Percentiles rank a stretch among this genome's conserved stretches.
Conservation (phyloP, 2,888 invertebrate species). For the Sarcophaga subvicina region DNA sequence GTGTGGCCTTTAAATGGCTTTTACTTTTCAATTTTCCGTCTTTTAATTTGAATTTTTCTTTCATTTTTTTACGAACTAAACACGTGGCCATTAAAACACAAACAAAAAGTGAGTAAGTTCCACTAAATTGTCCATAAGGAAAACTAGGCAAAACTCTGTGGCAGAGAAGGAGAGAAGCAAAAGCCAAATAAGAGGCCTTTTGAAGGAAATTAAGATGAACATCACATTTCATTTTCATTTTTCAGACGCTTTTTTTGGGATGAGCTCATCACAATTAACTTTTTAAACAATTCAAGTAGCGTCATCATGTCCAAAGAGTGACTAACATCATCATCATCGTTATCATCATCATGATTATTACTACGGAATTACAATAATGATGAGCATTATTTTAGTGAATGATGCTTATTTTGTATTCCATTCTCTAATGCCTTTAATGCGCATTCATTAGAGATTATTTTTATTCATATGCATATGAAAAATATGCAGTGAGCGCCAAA, state of each 20-base stretch:
- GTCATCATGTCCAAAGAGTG: background rate
- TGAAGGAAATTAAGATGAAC: slow-evolving; percentile 51
- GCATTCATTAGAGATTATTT: too few species aligned
- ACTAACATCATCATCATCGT: slow-evolving; percentile 21
- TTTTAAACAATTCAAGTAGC: slow-evolving; percentile 1
- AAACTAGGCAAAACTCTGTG: background rate
- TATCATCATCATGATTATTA: slow-evolving; percentile 30
- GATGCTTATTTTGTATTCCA: too few species aligned
- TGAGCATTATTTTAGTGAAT: background rate
- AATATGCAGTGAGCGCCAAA: too few species aligned
- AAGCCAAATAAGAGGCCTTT: slow-evolving; percentile 27
- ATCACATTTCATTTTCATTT: background rate
- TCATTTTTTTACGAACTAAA: background rate
- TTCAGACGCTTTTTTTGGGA: slow-evolving; percentile 51
- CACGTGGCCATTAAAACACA: slow-evolving; percentile 45
- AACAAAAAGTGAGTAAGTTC: slow-evolving; percentile 12
- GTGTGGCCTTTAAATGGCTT: background rate
- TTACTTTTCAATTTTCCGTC: background rate
- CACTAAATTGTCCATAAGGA: background rate
- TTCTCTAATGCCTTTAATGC: background rate
- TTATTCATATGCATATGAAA: too few species aligned
- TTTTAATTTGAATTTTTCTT: slow-evolving; percentile 19
- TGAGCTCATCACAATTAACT: slow-evolving; percentile 76
- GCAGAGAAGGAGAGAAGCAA: background rate
- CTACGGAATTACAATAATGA: slow-evolving; percentile 9